Evolutionary conservation across 2,797 vertebrate genomes (phyloP).

Genomic region (Dicrostonyx torquatus): DNA sequence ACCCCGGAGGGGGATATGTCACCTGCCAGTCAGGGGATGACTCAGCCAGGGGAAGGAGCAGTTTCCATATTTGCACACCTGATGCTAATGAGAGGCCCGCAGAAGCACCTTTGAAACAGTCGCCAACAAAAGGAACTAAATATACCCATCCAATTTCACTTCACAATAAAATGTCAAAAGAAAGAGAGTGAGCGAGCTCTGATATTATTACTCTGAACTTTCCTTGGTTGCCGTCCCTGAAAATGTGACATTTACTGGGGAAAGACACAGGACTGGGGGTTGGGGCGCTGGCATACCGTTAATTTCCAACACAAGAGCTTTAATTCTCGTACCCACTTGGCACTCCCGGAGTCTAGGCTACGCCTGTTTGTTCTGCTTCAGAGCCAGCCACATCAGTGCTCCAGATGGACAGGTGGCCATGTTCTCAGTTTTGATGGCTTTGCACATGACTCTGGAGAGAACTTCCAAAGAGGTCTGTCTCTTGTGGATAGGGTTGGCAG

Average conservation of each 20-base stretch:
- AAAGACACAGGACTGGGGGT: background rate
- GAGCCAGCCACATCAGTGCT: fast-evolving
- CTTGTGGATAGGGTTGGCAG: background rate
- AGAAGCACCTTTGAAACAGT: constrained; percentile 68
- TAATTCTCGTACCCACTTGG: background rate
- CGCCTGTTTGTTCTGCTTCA: background rate
- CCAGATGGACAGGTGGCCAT: fast-evolving
- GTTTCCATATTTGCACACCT: constrained; percentile 72
- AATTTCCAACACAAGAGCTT: constrained; percentile 40
- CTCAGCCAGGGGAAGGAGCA: background rate
- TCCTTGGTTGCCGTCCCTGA: constrained; percentile 78
- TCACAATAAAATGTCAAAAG: constrained; percentile 85
- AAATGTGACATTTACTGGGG: constrained; percentile 83
- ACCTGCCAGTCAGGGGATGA: background rate
- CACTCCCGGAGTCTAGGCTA: fast-evolving
- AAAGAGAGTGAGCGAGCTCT: constrained; percentile 82
- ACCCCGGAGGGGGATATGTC: background rate
- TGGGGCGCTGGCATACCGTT: constrained; percentile 21
- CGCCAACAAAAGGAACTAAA: constrained; percentile 72
- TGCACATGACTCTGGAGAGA: background rate
- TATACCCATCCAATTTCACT: constrained; percentile 75
- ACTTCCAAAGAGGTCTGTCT: fast-evolving
- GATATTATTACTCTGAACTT: constrained; percentile 85
- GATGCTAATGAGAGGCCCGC: constrained; percentile 73
- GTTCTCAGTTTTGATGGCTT: no score